Evolutionary conservation across 92 coral and sea anemone species (phyloP).

Genomic region (Meandrina meandrites): DNA sequence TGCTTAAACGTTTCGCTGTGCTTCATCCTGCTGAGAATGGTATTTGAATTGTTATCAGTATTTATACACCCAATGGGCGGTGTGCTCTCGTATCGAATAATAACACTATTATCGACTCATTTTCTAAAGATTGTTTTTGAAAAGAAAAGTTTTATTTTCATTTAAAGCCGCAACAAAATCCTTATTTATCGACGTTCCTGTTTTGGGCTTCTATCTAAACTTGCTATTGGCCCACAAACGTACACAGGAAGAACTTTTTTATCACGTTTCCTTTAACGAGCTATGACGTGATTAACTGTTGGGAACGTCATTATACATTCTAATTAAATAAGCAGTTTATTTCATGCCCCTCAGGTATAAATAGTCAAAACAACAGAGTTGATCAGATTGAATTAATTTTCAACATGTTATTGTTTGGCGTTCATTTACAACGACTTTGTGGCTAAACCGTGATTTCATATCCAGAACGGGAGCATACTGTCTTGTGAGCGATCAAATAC

Average conservation of each 20-base stretch:
- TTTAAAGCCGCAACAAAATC: not conserved
- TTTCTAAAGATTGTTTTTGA: not conserved
- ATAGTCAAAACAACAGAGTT: not conserved
- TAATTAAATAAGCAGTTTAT: not conserved
- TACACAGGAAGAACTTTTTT: not conserved
- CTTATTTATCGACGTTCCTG: not conserved
- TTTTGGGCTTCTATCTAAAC: not conserved
- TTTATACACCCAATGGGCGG: not conserved
- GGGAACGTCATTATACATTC: not conserved
- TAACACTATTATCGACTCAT: not conserved
- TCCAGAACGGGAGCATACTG: not conserved
- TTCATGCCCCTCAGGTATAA: not conserved
- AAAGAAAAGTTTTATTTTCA: not conserved
- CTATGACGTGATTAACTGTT: slow-evolving; percentile 1
- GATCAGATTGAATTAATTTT: slow-evolving; percentile 1
- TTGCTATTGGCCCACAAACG: not conserved
- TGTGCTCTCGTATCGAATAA: not conserved
- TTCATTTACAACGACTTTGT: not conserved
- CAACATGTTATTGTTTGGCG: not conserved
- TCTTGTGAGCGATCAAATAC: not conserved
- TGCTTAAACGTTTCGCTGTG: not conserved
- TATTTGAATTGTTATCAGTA: not conserved
- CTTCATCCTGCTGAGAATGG: not conserved
- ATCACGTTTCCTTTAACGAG: not conserved
- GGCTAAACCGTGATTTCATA: not conserved